Percentiles rank a stretch among this genome's conserved stretches.
These are phyloP conservation scores for Sisyra terminalis DNA, from an alignment of 2,888 invertebrate species.

Conservation along the genomic window DNA sequence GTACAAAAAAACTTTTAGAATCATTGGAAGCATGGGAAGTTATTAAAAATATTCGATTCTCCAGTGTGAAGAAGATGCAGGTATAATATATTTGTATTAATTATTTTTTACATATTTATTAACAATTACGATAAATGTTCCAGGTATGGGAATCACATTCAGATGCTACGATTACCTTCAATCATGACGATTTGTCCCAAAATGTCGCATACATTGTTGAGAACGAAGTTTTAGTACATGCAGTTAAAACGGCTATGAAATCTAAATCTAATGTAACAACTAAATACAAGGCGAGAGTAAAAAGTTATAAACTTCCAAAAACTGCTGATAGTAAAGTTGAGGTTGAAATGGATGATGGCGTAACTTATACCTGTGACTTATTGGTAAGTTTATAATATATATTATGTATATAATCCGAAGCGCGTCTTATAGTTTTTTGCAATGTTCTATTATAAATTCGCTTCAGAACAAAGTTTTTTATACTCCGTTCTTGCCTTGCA, in stretches of 20 bases:
- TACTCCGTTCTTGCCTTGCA: too few species aligned
- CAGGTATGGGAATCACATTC: constrained; percentile 91
- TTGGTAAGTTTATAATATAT: constrained; percentile 37
- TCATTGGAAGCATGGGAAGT: constrained; percentile 71
- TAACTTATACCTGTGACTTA: constrained; percentile 43
- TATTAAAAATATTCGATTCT: constrained; percentile 49
- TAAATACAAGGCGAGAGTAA: constrained; percentile 50
- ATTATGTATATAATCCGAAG: too few species aligned
- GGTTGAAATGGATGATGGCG: constrained; percentile 46
- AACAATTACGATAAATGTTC: constrained; percentile 12
- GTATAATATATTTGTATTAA: constrained; percentile 27
- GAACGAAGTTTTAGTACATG: constrained; percentile 72
- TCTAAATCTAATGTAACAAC: constrained; percentile 43
- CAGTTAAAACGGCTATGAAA: constrained; percentile 43
- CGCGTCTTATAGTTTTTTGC: too few species aligned
- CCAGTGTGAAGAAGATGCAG: constrained; percentile 74
- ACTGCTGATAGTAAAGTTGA: constrained; percentile 22
- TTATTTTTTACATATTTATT: constrained; percentile 1
- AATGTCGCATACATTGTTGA: constrained; percentile 81
- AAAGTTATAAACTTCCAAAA: constrained; percentile 36
- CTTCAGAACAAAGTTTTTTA: too few species aligned
- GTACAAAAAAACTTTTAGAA: constrained; percentile 57
- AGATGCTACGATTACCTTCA: constrained; percentile 76
- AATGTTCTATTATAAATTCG: too few species aligned
- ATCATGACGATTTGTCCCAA: constrained; percentile 48